Base-by-base conservation (phyloP, 2,888 invertebrate genomes). In the Yponomeuta plumbellus region DNA sequence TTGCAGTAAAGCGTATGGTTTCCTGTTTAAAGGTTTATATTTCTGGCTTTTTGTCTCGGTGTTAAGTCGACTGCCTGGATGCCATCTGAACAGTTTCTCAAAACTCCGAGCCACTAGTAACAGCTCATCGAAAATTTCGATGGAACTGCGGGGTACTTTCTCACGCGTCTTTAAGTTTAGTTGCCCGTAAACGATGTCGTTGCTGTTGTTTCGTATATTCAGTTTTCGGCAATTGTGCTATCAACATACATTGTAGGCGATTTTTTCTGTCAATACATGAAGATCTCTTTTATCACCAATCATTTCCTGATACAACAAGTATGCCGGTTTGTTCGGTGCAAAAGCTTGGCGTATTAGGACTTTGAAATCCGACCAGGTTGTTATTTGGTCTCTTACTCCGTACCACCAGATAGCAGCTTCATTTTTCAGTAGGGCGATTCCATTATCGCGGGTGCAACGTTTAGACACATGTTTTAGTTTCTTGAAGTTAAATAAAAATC, bases 1-100 rank as follows among this genome's bases (percentile, higher is more conserved):
- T 26, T 76, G 75, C 0, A 80, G 58, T 6, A 83, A 61, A 0
- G 79, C 80, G 0, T 76, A 72, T 0, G 81, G 80, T 64, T 79
- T 80, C 6, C 70, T 65, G 58, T 81, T 80, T 0, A 52, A 70
- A 0, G 73, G 69, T 62, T 81, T 80, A 62, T 78, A 81, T 5
- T 23, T 66, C 20, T 11, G 65, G 26, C 2, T 26, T 26, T 4
- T 26, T 26, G 26, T 26, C 5, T 26, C 5, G 26, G 26, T 26
- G 26, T 26, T 26, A 2, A 26, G 5, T 26, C 63, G n/a, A 69
- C 70, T 3, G 61, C 61, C 5, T n/a, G 61, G 0, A 58, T n/a
- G 64, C 68, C 67, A 0, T 70, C 1, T 0, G 69, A 20, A 57
- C 70, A 72, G 26, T 26, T 26, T 69, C 70, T 4, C 68, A 64